Percentiles rank a stretch among this genome's conserved stretches.
Conservation (phyloP, 2,888 invertebrate species). For the Anarsia innoxiella region DNA sequence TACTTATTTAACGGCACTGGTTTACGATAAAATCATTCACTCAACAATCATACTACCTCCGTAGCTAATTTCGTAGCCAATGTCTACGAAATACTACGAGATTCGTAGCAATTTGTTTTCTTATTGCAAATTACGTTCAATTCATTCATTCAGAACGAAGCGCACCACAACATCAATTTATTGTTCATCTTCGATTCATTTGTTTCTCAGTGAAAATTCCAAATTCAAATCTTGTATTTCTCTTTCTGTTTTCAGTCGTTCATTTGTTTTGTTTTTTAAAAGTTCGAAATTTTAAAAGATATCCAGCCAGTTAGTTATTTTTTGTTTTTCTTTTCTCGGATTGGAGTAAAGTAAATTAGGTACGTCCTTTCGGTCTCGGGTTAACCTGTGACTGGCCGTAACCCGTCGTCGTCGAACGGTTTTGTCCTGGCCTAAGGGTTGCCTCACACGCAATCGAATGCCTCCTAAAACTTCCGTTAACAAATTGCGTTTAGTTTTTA, state of each 20-base stretch:
- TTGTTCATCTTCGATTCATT: too few relatives aligned
- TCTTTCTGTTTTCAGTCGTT: too few relatives aligned
- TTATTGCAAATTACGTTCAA: too few relatives aligned
- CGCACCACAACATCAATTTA: too few relatives aligned
- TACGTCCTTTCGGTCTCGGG: constrained; percentile 19
- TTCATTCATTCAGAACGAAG: too few relatives aligned
- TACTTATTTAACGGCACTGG: too few relatives aligned
- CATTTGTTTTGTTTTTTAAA: too few relatives aligned
- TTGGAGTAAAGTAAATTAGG: constrained; percentile 2
- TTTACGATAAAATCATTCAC: too few relatives aligned
- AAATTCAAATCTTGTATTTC: too few relatives aligned
- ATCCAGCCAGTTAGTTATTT: not conserved
- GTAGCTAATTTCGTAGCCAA: constrained; percentile 11
- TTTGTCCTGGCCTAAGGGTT: constrained; percentile 47
- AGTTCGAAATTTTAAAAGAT: too few relatives aligned
- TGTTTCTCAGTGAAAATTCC: too few relatives aligned
- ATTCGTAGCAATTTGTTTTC: too few relatives aligned
- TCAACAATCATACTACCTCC: not conserved
- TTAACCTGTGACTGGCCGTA: constrained; percentile 43
- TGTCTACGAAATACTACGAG: constrained; percentile 11
- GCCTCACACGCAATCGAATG: constrained; percentile 33
- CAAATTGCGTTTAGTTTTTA: constrained; percentile 5
- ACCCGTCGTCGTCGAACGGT: constrained; percentile 32
- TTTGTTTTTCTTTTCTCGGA: constrained; percentile 1
- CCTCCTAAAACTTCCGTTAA: constrained; percentile 1